These are phyloP conservation scores for Menidia beryllina DNA, from an alignment of 2,113 vertebrate genomes.

Conservation along the genomic window DNA sequence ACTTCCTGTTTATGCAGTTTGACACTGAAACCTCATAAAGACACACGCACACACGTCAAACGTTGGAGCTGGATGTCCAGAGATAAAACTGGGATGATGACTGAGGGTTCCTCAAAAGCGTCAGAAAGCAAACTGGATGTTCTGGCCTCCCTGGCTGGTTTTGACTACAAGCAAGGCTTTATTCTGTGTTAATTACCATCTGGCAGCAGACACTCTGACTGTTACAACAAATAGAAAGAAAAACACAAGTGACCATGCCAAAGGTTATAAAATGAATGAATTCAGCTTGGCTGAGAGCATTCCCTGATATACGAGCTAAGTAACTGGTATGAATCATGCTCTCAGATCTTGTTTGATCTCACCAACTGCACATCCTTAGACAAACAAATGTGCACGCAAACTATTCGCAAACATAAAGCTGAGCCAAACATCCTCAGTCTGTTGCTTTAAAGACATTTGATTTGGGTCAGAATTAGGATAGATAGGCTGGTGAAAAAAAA, in stretches of 20 bases:
- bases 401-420: slow-evolving; percentile 17
- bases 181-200: slow-evolving; percentile 1
- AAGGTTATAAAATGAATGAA: slow-evolving; percentile 7
- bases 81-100: slow-evolving; percentile 40
- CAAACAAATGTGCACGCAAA: slow-evolving; percentile 18
- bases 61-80: slow-evolving; percentile 3
- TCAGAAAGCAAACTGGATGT: background rate
- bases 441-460: slow-evolving; percentile 5
- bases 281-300: slow-evolving; percentile 8
- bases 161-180: slow-evolving; percentile 5
- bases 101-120: slow-evolving; percentile 20
- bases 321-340: background rate
- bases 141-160: slow-evolving; percentile 13
- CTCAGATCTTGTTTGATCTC: background rate
- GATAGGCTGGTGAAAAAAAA: background rate
- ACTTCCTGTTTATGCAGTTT: slow-evolving; percentile 39
- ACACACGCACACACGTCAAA: slow-evolving; percentile 21
- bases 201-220: slow-evolving; percentile 4
- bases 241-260: background rate
- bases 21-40: slow-evolving; percentile 31
- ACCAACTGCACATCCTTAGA: background rate
- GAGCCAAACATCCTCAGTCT: background rate
- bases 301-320: slow-evolving; percentile 6
- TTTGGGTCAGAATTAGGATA: background rate
- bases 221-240: slow-evolving; percentile 28